phyloP scores from a whole-genome alignment of 2,113 vertebrate genomes.

The Neodon shergylaensis region DNA sequence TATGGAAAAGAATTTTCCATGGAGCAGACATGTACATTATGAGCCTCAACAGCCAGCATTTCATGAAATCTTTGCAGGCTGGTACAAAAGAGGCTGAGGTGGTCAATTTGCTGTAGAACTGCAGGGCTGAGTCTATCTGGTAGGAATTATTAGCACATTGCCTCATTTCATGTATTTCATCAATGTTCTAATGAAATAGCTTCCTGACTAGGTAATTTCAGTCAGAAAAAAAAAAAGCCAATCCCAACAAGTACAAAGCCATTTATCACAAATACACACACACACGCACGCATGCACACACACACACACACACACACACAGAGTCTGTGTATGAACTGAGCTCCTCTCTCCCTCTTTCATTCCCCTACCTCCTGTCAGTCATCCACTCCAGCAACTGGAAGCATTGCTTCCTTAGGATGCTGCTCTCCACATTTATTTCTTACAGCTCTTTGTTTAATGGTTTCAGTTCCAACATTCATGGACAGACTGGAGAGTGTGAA shows the following conservation, averaged over 20 bases:
- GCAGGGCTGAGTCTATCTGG: neutral
- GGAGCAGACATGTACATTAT: neutral
- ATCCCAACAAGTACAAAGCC: neutral
- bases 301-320: too few species aligned
- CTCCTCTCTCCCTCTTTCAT: fast-evolving
- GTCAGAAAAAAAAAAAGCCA: neutral
- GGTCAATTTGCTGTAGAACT: neutral
- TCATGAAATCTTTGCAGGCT: neutral
- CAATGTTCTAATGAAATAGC: neutral
- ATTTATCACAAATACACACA: neutral
- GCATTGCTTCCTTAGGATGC: neutral
- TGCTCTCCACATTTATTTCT: neutral
- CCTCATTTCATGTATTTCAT: neutral
- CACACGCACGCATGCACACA: too few species aligned
- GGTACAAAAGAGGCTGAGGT: neutral
- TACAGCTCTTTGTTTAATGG: neutral
- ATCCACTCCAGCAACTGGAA: neutral
- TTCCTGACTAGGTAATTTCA: neutral
- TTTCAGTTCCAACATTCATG: neutral
- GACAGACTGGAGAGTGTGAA: neutral
- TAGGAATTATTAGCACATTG: slow-evolving; percentile 22
- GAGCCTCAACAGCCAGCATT: neutral
- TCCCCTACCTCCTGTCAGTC: neutral
- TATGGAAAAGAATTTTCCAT: neutral
- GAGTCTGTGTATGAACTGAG: neutral